Percentiles rank a stretch among this genome's conserved stretches.
These are phyloP conservation scores for Drosophila punjabiensis DNA, from an alignment of 1,140 invertebrate genomes.

Conservation along the genomic window DNA sequence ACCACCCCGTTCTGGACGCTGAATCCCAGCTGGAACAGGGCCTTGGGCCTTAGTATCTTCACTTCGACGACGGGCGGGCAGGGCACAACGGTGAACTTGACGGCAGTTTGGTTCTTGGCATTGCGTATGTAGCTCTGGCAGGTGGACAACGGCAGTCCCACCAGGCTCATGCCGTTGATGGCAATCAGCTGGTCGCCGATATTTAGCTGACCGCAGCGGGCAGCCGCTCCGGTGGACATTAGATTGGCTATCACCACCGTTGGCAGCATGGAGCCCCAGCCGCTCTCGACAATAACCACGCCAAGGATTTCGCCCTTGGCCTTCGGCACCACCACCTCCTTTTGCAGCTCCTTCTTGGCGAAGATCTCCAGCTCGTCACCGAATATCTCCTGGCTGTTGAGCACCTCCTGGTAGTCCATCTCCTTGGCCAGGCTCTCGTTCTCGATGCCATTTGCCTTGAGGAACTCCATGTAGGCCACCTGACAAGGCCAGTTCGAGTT, in stretches of 20 bases:
- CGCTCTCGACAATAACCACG: conserved; percentile 99
- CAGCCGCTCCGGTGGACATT: conserved; percentile 97
- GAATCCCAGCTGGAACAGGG: conserved; percentile 99
- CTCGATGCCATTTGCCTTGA: conserved; percentile 99
- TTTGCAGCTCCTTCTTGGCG: conserved; percentile 99
- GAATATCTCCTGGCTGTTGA: conserved; percentile 99
- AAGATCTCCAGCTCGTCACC: conserved; percentile 99
- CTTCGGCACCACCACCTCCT: conserved; percentile 99
- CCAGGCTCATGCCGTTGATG: conserved; percentile 99
- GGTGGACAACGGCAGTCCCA: conserved; percentile 98
- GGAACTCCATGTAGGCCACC: conserved; percentile 99
- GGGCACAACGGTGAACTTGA: conserved; percentile 99
- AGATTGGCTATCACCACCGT: conserved; percentile 99
- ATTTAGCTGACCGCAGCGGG: conserved; percentile 98
- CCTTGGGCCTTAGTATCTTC: conserved; percentile 99
- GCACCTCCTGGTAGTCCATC: conserved; percentile 99
- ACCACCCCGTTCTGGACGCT: conserved; percentile 99
- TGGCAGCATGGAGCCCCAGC: conserved; percentile 99
- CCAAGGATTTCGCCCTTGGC: conserved; percentile 98
- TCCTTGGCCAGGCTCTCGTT: conserved; percentile 99
- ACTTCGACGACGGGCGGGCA: conserved; percentile 99
- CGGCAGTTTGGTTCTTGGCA: conserved; percentile 98
- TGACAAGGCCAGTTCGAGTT: background rate
- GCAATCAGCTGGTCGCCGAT: conserved; percentile 99
- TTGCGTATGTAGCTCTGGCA: conserved; percentile 99